Base-by-base conservation (phyloP, 2,888 invertebrate species). In the Coelinius sp. region DNA sequence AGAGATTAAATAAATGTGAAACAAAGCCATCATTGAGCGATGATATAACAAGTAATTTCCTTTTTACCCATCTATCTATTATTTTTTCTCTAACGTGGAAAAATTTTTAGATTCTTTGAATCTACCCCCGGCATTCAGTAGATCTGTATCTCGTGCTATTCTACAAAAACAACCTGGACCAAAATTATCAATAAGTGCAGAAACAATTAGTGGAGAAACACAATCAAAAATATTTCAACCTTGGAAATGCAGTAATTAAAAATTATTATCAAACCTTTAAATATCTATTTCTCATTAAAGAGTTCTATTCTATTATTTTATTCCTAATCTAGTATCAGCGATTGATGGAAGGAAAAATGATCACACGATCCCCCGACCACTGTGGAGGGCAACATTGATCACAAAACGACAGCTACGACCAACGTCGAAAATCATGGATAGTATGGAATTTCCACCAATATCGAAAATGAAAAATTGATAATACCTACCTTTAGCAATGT, bases 91-190 rank as follows among this genome's bases (percentile, higher is more conserved):
- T 41, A 6, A n/a, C n/a, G n/a, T n/a, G n/a, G n/a, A n/a, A 41
- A 41, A n/a, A 6, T 68, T 76, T 63, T 38, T 63, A 87, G 87
- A 73, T 74, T 86, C 85, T 7, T 64, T 87, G 25, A 86, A 87
- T 78, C 76, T 87, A 41, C 86, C 87, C n/a, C 84, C 85, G 6
- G 84, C 87, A 2, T 85, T 87, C 68, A 80, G 82, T 76, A 77
- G 81, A 77, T 87, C 87, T 20, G 82, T 87, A 69, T 85, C 86
- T 1, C 79, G 86, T 70, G 86, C 86, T 14, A 84, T 86, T 74
- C 81, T 84, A 70, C 85, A 86, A 67, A 80, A 85, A 64, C 79
- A 82, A 66, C 76, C 82, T 14, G 81, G 81, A 44, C 82, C 84
- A 10, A 81, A 83, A 76, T 79, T 86, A 52, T 81, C 80, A 25